Conservation (phyloP, 2,888 invertebrate genomes). For the Agrenia bidenticulata region DNA sequence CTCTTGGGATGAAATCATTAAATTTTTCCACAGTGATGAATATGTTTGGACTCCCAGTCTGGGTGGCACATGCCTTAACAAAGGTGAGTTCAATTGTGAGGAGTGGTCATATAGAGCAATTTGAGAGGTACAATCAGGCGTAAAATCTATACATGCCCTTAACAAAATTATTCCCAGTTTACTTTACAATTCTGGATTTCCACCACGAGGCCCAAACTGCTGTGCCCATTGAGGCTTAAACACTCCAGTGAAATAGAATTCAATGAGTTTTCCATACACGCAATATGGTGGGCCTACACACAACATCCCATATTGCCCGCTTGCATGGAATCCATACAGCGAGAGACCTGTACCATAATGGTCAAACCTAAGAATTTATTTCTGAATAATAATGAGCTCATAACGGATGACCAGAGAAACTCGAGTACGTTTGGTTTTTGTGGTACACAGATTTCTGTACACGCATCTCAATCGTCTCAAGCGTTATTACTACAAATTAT, state of each 20-base stretch:
- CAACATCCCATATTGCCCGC: too few relatives aligned
- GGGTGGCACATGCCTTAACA: conserved; percentile 36
- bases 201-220: neutral
- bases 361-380: too few relatives aligned
- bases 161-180: conserved; percentile 21
- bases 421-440: too few relatives aligned
- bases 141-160: conserved; percentile 40
- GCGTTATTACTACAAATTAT: too few relatives aligned
- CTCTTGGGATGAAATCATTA: conserved; percentile 50
- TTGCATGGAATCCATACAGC: too few relatives aligned
- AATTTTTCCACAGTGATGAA: conserved; percentile 51
- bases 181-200: neutral
- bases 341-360: too few relatives aligned
- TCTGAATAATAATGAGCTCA: too few relatives aligned
- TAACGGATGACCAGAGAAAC: too few relatives aligned
- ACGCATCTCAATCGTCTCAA: too few relatives aligned
- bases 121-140: conserved; percentile 45
- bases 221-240: conserved; percentile 12
- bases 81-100: conserved; percentile 46
- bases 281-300: too few relatives aligned
- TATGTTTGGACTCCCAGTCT: conserved; percentile 36
- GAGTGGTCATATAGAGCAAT: conserved; percentile 51
- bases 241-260: conserved; percentile 6
- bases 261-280: conserved; percentile 2
- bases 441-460: too few relatives aligned